These are phyloP conservation scores for Ephydatia muelleri DNA, from an alignment of 37 sponge, comb jelly and placozoan species.

Conservation along the genomic window DNA sequence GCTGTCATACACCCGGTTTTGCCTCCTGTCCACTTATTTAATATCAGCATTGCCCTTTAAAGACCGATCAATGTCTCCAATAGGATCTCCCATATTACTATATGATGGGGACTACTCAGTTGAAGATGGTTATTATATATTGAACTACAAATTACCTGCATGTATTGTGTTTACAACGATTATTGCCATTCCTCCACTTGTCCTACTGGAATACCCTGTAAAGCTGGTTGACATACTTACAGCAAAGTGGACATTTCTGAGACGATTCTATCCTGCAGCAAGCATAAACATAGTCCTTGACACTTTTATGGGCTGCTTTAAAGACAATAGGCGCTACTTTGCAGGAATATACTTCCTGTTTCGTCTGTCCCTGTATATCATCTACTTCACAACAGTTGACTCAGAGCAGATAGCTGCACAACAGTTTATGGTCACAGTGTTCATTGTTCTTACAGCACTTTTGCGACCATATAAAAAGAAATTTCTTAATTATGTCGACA, in stretches of 20 bases:
- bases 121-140: background rate
- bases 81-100: too few species aligned
- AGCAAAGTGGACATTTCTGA: background rate
- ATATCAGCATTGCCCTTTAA: too few species aligned
- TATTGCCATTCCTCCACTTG: constrained; percentile 31
- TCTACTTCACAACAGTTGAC: background rate
- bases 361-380: constrained; percentile 28
- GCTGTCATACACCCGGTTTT: too few species aligned
- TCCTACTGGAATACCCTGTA: constrained; percentile 49
- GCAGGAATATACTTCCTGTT: constrained; percentile 55
- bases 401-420: background rate
- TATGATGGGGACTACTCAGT: constrained; percentile 21
- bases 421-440: too few species aligned
- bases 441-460: too few species aligned
- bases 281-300: constrained; percentile 38
- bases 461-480: too few species aligned
- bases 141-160: constrained; percentile 33
- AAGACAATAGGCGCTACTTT: constrained; percentile 41
- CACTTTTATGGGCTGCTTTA: constrained; percentile 58
- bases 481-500: too few species aligned
- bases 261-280: constrained; percentile 3
- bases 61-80: too few species aligned
- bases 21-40: too few species aligned
- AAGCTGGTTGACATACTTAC: constrained; percentile 24
- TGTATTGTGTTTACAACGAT: constrained; percentile 21